These are phyloP conservation scores for Furnarius figulus DNA, from an alignment of 2,113 vertebrate genomes.

Conservation along the genomic window DNA sequence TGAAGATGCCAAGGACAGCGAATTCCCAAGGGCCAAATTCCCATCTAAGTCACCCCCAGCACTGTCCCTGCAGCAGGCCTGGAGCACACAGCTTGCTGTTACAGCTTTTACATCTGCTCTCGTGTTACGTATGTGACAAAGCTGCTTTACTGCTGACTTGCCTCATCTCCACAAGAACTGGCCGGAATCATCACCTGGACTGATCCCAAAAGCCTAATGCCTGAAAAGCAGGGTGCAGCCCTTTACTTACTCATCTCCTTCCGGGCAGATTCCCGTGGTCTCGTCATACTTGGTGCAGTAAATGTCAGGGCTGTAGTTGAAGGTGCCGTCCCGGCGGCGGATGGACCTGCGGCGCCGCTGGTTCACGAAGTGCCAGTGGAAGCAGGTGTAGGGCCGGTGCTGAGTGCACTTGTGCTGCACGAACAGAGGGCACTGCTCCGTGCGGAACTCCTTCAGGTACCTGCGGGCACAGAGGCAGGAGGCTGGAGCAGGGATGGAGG, in stretches of 20 bases:
- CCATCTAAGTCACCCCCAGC: not conserved
- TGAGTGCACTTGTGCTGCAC: conserved; percentile 98
- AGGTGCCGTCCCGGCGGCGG: conserved; percentile 92
- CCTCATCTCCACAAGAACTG: not conserved
- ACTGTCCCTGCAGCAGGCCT: not conserved
- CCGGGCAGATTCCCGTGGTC: conserved; percentile 91
- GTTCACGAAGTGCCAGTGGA: conserved; percentile 99
- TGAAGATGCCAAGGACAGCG: not conserved
- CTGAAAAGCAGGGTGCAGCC: conserved; percentile 6
- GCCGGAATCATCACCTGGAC: conserved; percentile 38
- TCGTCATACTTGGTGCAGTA: conserved; percentile 98
- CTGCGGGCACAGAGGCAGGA: conserved; percentile 64
- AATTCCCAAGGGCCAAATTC: not conserved
- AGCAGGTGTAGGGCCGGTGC: conserved; percentile 95
- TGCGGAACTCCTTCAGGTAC: conserved; percentile 98
- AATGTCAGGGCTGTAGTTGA: conserved; percentile 97
- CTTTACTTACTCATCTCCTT: conserved; percentile 94
- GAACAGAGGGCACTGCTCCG: conserved; percentile 96
- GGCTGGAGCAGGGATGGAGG: not conserved
- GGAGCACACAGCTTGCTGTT: not conserved
- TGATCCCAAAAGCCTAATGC: conserved; percentile 28
- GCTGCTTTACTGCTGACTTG: conserved; percentile 43
- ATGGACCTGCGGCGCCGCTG: conserved; percentile 94
- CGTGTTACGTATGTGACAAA: not conserved
- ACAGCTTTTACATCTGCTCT: conserved; percentile 38